Percentiles rank a stretch among this genome's conserved stretches.
Conservation (phyloP, 2,797 vertebrate genomes). For the Helarctos malayanus region DNA sequence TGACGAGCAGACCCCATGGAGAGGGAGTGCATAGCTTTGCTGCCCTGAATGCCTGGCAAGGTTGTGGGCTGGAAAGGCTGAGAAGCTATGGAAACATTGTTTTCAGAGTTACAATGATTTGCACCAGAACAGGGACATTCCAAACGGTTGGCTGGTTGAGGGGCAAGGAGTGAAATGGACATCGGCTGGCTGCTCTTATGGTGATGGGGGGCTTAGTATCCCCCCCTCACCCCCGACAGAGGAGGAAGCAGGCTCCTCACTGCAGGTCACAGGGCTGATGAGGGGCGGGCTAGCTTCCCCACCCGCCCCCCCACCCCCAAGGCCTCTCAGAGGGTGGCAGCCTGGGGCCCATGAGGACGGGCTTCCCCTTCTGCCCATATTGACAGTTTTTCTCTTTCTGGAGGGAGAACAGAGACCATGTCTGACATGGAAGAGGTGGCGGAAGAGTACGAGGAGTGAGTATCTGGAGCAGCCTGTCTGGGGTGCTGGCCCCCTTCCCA, state of each 20-base stretch:
- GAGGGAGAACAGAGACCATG: constrained; percentile 88
- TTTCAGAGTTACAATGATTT: not conserved
- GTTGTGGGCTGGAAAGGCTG: not conserved
- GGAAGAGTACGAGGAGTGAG: constrained; percentile 95
- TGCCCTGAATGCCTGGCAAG: not conserved
- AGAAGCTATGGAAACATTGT: not conserved
- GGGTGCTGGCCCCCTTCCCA: not conserved
- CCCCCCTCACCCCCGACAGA: too few relatives aligned
- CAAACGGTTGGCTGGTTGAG: not conserved
- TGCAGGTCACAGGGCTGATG: not conserved
- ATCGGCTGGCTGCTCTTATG: not conserved
- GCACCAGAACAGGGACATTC: fast-evolving
- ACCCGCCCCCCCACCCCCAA: not conserved
- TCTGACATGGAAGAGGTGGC: constrained; percentile 94
- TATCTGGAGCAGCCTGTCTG: constrained; percentile 49
- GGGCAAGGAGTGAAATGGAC: not conserved
- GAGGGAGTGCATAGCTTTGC: too few relatives aligned
- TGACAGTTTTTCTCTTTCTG: constrained; percentile 55
- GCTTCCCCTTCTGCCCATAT: not conserved
- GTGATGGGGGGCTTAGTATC: not conserved
- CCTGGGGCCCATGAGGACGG: not conserved
- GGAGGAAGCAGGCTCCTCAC: not conserved
- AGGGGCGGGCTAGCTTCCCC: not conserved
- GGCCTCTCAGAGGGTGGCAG: too few relatives aligned
- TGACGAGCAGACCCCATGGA: fast-evolving